Conservation (phyloP, 2,113 vertebrate species). For the Tichodroma muraria region DNA sequence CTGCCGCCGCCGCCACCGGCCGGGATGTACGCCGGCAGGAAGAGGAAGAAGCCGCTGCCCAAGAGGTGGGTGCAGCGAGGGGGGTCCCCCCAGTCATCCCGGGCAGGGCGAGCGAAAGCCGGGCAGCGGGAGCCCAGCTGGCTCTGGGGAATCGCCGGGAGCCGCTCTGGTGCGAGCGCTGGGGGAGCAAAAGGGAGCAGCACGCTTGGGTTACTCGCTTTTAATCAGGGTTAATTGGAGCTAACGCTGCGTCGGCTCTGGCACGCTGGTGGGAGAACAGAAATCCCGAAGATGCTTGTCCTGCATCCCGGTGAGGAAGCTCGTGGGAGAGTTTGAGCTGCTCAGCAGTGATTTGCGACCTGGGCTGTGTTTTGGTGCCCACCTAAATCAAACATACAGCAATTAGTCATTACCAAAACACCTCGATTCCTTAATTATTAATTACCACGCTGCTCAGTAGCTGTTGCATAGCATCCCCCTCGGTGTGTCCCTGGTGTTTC, state of each 20-base stretch:
- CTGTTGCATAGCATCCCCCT: neutral
- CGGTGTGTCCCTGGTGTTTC: neutral
- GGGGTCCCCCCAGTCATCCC: no score
- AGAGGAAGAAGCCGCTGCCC: constrained; percentile 41
- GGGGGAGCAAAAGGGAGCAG: neutral
- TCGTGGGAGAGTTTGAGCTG: neutral
- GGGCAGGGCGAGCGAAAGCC: neutral
- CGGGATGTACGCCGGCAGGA: constrained; percentile 6
- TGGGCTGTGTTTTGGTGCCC: neutral
- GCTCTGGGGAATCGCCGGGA: neutral
- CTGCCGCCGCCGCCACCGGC: neutral
- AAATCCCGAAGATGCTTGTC: rapidly evolving
- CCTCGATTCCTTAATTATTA: neutral
- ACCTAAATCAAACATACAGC: rapidly evolving
- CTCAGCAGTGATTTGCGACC: neutral
- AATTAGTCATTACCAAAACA: neutral
- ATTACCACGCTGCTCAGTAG: neutral
- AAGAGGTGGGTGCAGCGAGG: neutral
- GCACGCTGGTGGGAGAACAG: neutral
- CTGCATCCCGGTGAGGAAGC: neutral
- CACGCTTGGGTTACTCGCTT: neutral
- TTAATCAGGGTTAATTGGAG: neutral
- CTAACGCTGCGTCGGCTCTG: neutral
- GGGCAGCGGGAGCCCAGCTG: neutral
- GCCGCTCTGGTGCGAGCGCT: neutral